These are phyloP conservation scores for Rhinophrynus dorsalis DNA, from an alignment of 2,797 vertebrate species.

Conservation along the genomic window DNA sequence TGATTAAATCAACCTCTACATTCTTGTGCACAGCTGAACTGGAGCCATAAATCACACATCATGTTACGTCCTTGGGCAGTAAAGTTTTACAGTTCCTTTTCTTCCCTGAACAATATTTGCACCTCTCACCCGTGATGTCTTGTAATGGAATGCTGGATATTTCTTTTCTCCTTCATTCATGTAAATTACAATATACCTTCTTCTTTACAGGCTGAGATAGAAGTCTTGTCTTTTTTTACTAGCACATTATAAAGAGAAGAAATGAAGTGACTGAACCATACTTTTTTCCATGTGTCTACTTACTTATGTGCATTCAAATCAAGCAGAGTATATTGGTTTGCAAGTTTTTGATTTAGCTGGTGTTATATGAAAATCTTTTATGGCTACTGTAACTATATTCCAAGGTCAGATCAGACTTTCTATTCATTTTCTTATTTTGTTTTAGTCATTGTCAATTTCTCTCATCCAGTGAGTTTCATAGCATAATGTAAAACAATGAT, in stretches of 20 bases:
- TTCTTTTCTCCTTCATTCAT: conserved; percentile 16
- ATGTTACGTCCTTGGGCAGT: conserved; percentile 31
- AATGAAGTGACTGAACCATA: background rate
- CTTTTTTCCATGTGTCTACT: background rate
- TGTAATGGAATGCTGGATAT: conserved; percentile 21
- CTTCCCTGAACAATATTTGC: conserved; percentile 36
- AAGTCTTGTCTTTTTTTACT: conserved; percentile 19
- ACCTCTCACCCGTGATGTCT: conserved; percentile 24
- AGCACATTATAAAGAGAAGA: conserved; percentile 20
- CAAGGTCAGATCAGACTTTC: background rate
- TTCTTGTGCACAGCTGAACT: conserved; percentile 21
- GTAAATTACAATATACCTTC: conserved; percentile 34
- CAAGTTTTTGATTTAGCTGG: background rate
- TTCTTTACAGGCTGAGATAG: background rate
- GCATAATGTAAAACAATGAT: too few relatives aligned
- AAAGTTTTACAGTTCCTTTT: conserved; percentile 45
- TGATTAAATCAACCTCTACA: too few relatives aligned
- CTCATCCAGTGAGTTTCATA: too few relatives aligned
- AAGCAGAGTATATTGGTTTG: background rate
- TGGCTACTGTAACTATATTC: background rate
- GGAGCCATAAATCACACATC: conserved; percentile 35
- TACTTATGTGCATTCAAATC: conserved; percentile 2
- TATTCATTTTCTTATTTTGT: too few relatives aligned
- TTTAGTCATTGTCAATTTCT: too few relatives aligned
- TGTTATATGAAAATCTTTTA: background rate